These are phyloP conservation scores for Pelochelys cantorii DNA, from an alignment of 2,797 vertebrate genomes.

Conservation along the genomic window DNA sequence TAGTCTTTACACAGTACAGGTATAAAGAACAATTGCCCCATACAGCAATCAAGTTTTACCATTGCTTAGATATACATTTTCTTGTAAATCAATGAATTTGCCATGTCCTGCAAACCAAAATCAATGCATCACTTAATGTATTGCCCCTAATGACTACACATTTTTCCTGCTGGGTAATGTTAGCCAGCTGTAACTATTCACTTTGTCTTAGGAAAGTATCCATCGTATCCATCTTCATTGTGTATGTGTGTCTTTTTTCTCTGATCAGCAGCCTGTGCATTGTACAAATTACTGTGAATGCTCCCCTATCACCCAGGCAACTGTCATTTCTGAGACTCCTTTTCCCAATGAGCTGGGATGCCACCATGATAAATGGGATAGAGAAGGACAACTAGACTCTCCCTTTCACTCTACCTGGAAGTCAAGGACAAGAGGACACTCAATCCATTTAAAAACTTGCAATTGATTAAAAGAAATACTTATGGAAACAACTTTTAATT, in stretches of 20 bases:
- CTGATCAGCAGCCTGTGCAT: neutral
- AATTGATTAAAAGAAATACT: neutral
- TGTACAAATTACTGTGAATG: neutral
- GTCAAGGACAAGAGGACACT: neutral
- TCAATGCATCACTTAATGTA: fast-evolving
- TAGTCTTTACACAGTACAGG: neutral
- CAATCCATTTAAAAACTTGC: neutral
- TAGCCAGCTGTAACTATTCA: neutral
- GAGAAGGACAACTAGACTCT: neutral
- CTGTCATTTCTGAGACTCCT: neutral
- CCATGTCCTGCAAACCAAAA: neutral
- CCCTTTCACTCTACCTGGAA: neutral
- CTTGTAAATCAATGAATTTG: neutral
- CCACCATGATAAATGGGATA: neutral
- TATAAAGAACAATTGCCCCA: neutral
- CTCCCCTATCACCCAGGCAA: neutral
- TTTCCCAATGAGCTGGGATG: neutral
- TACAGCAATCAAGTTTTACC: neutral
- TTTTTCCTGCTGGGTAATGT: neutral
- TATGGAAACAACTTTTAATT: neutral
- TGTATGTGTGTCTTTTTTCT: neutral
- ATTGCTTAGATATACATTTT: neutral
- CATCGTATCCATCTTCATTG: neutral
- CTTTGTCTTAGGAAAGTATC: neutral
- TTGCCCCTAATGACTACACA: neutral